Percentiles rank a stretch among this genome's conserved stretches.
phyloP scores from a whole-genome alignment of 2,888 invertebrate species.

The Idaea biselata region DNA sequence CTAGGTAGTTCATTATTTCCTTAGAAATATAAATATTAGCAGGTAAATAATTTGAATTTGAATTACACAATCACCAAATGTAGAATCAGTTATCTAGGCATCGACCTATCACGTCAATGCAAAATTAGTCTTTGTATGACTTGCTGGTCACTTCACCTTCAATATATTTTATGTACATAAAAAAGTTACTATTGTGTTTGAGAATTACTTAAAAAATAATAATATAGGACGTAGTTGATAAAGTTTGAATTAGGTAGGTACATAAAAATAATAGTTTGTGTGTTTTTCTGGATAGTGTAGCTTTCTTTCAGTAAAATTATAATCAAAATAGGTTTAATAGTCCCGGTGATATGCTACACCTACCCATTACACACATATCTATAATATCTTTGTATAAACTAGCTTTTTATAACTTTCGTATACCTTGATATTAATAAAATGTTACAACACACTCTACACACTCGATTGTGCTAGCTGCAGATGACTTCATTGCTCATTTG shows the following conservation, averaged over 20 bases:
- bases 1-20: conserved; percentile 20
- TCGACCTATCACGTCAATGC: neutral
- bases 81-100: neutral
- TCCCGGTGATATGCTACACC: neutral
- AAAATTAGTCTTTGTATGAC: conserved; percentile 16
- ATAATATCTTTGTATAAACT: no score
- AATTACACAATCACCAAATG: neutral
- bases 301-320: neutral
- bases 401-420: no score
- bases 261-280: neutral
- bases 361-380: neutral
- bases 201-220: neutral
- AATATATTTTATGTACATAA: neutral
- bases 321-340: neutral
- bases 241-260: neutral
- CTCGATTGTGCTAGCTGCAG: conserved; percentile 7
- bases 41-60: neutral
- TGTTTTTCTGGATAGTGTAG: neutral
- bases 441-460: neutral
- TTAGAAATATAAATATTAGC: neutral
- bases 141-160: conserved; percentile 3
- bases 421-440: neutral
- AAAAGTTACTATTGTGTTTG: neutral
- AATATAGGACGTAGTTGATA: neutral
- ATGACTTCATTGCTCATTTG: conserved; percentile 40